Evolutionary conservation across 2,113 vertebrate species (phyloP), one percentile per base, ranked within the genome.

Genomic region (Neoarius graeffei): DNA sequence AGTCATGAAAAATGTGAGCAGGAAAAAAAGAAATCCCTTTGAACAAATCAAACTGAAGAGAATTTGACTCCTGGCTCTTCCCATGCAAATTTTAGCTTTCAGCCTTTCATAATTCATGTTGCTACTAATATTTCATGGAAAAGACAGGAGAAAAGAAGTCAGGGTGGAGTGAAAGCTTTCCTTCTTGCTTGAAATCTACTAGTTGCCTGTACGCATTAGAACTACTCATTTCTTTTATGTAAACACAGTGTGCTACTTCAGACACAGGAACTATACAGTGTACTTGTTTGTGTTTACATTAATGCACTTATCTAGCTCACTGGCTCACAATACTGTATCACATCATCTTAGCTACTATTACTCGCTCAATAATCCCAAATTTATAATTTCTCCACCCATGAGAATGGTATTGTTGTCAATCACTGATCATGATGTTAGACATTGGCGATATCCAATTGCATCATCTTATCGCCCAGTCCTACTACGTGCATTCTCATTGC

Each of bases 51-150:
- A 59, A 86, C 35, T 15, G 19, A 79, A 9, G 48, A 17, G 14
- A 84, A 79, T 69, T 79, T 66, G 11, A 42, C 60, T 76, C 17
- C n/a, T 19, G 25, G 8, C 57, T 64, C 82, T 8, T 62, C 64
- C 25, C 30, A 52, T 80, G 50, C 87, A 88, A 48, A 84, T 62
- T 42, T 79, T 50, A 84, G 71, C 52, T 27, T 69, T 42, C 23
- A 3, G 25, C 20, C 27, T 52, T 80, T 88, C 52, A 80, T 85
- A 69, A 85, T 85, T 88, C 82, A 84, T 79, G 52, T n/a, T 30
- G 23, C 27, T 15, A 27, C 42, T 82, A 69, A 76, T 90, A 56
- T 86, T 89, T 81, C 19, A 77, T 66, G 74, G 71, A 59, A 66
- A 14, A 83, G 52, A 83, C 62, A 9, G 50, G 25, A 84, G 52